A percentile compares a stretch with the other conserved stretches of the same genome.
Evolutionary conservation across 2,797 vertebrate genomes (phyloP).

Genomic region (Pelobates cultripes): DNA sequence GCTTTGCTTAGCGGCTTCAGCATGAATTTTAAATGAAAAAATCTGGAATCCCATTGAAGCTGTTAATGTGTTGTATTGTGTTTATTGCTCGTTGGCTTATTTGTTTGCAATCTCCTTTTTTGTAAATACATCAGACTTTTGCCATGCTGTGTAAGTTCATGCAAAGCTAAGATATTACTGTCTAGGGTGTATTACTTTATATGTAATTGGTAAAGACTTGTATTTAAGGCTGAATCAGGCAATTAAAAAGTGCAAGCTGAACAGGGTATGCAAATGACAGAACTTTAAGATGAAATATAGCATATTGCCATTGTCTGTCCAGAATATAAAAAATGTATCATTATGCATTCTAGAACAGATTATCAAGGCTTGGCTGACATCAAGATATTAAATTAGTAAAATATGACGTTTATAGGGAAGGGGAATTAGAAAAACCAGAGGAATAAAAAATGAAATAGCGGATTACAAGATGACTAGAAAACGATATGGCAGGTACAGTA

Average conservation of each 20-base stretch:
- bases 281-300: constrained; percentile 52
- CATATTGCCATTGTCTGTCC: constrained; percentile 31
- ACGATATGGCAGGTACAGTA: constrained; percentile 7
- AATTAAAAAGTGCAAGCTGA: constrained; percentile 41
- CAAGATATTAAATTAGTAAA: constrained; percentile 38
- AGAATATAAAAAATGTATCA: constrained; percentile 42
- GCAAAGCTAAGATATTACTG: constrained; percentile 30
- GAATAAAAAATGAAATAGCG: constrained; percentile 23
- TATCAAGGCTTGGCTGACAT: constrained; percentile 36
- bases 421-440: constrained; percentile 28
- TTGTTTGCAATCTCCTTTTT: constrained; percentile 31
- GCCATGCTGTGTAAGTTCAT: constrained; percentile 43
- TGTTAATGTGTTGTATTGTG: constrained; percentile 49
- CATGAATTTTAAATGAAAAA: constrained; percentile 8
- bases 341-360: constrained; percentile 44
- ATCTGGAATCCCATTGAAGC: constrained; percentile 26
- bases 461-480: constrained; percentile 13
- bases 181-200: constrained; percentile 53
- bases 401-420: constrained; percentile 31
- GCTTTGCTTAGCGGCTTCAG: constrained; percentile 36
- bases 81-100: constrained; percentile 26
- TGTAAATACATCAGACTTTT: constrained; percentile 47
- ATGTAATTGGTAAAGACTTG: constrained; percentile 49
- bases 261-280: constrained; percentile 43
- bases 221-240: constrained; percentile 45